Evolutionary conservation across 2,888 invertebrate genomes (phyloP).

Genomic region (Tuta absoluta): DNA sequence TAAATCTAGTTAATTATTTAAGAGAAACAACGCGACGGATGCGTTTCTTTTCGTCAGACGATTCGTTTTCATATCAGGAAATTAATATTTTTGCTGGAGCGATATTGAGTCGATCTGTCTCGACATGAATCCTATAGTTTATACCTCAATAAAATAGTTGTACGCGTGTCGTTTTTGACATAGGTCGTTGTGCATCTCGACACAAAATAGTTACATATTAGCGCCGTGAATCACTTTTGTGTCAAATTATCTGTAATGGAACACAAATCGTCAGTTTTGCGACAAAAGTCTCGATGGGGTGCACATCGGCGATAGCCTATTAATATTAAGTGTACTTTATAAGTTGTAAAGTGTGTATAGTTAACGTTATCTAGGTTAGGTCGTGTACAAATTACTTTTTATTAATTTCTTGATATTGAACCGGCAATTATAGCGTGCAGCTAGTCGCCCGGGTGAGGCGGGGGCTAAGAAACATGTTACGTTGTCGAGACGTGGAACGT

Average conservation of each 20-base stretch:
- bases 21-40: constrained; percentile 39
- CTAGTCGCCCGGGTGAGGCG: constrained; percentile 9
- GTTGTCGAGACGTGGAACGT: too few species aligned
- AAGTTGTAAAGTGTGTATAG: constrained; percentile 74
- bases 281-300: constrained; percentile 6
- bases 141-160: constrained; percentile 78
- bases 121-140: constrained; percentile 75
- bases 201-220: constrained; percentile 1
- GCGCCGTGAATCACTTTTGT: neutral
- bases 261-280: constrained; percentile 9
- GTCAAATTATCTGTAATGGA: constrained; percentile 6
- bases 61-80: constrained; percentile 66
- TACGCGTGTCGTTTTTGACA: constrained; percentile 75
- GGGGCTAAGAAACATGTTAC: neutral
- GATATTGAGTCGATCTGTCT: constrained; percentile 59
- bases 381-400: constrained; percentile 73
- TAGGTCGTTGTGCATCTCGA: constrained; percentile 32
- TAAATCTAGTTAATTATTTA: constrained; percentile 44
- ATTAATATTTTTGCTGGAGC: constrained; percentile 60
- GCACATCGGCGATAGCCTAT: constrained; percentile 58
- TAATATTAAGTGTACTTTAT: constrained; percentile 75
- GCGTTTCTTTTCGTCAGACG: constrained; percentile 51
- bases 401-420: constrained; percentile 58
- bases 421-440: constrained; percentile 35
- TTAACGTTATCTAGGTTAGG: constrained; percentile 57